Evolutionary conservation across 2,888 invertebrate species (phyloP), one percentile per base, ranked within the genome.

Genomic region (Hydriomena furcata): DNA sequence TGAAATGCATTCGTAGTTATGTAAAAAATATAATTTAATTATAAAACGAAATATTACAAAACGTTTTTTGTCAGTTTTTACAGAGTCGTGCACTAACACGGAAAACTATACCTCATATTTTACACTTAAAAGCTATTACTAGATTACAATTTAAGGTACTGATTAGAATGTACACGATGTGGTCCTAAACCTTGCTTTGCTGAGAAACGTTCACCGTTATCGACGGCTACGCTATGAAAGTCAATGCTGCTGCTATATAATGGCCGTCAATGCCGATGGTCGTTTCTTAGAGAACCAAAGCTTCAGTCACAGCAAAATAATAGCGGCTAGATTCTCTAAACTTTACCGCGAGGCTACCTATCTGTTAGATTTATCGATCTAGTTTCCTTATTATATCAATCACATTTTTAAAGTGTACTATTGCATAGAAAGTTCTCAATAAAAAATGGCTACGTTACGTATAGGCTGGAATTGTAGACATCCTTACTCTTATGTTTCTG

Each of bases 11-110:
- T 21, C 1, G 32, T 44, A 60, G 38, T 66, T 74, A 60, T 73
- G 71, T 77, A 82, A 84, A 84, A 86, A 89, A 82, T 88, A 89
- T 89, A 89, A 89, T 89, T 89, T 89, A 89, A 83, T 88, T 82
- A 79, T 79, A 79, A 84, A 87, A 87, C 84, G 82, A 84, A 79
- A 79, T 81, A 73, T 80, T 86, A 89, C 84, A 87, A 84, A 87
- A 79, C 69, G 73, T 58, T 61, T 76, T 78, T 76, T 75, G 77
- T 74, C 71, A 69, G 71, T 79, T 73, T 79, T 80, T 79, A 83
- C 81, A 81, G 63, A 72, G 71, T 67, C 71, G 66, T 68, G 68
- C 74, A 79, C 77, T 73, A 68, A 75, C 78, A 63, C 77, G 73
- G 76, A 76, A 77, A 66, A 68, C 66, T 58, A 69, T 71, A 71